phyloP scores from a whole-genome alignment of 2,797 vertebrate genomes.

The Aplochiton taeniatus region DNA sequence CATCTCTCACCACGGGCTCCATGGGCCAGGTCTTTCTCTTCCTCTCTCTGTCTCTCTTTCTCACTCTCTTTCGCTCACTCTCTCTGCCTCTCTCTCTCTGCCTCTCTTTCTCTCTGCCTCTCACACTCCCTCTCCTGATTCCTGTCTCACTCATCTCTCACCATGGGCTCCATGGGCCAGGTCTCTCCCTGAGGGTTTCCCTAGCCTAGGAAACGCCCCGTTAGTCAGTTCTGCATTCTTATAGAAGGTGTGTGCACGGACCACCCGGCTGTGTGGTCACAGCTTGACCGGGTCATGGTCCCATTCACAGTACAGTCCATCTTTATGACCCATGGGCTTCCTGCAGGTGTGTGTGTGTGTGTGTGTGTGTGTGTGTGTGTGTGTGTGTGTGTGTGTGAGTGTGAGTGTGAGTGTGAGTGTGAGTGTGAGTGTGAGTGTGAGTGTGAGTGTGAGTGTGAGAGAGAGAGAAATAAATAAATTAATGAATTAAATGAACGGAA shows the following conservation, averaged over 20 bases:
- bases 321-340: slow-evolving; percentile 39
- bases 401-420: slow-evolving; percentile 12
- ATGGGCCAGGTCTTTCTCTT: slow-evolving; percentile 42
- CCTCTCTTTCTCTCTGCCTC: not conserved
- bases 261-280: slow-evolving; percentile 53
- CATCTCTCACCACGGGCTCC: no score
- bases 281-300: slow-evolving; percentile 47
- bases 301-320: slow-evolving; percentile 30
- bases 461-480: not conserved
- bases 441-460: not conserved
- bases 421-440: not conserved
- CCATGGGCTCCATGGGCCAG: slow-evolving; percentile 29
- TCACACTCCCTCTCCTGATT: slow-evolving; percentile 23
- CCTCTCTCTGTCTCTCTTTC: no score
- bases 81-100: not conserved
- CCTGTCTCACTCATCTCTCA: slow-evolving; percentile 56
- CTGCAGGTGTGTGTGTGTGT: slow-evolving; percentile 20
- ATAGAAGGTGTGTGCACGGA: slow-evolving; percentile 43
- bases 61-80: not conserved
- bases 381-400: slow-evolving; percentile 5
- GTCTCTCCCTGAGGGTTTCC: slow-evolving; percentile 43
- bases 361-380: slow-evolving; percentile 16
- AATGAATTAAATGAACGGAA: no score
- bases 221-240: slow-evolving; percentile 34
- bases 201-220: slow-evolving; percentile 26